Base-by-base conservation (phyloP, 2,797 vertebrate species). In the Neosilurus hyrtlii region DNA sequence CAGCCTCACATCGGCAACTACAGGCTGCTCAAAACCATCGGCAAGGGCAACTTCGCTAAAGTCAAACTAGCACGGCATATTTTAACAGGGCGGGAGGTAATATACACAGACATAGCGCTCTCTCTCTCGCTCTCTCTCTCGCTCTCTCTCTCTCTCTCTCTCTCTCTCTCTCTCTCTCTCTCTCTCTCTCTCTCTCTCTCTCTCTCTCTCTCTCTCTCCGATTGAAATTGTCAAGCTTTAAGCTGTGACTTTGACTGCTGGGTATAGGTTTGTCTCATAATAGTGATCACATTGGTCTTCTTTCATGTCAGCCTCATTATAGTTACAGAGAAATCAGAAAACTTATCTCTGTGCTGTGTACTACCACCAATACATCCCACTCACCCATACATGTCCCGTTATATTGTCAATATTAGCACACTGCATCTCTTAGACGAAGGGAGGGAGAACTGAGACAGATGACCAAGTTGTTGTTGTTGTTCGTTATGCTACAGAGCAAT, bases 11-110 rank as follows among this genome's bases (percentile, higher is more conserved):
- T 96, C 81, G 96, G 95, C 82, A 95, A 95, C 90, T 96, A 96
- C 68, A 94, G 94, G 73, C 92, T 96, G 84, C 93, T 96, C 61
- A 96, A 96, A 90, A 96, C 95, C 80, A 96, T 96, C 90, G 96
- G 96, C 85, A 96, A 96, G 89, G 96, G 96, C 86, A 96, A 96
- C 89, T 96, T 96, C 86, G 95, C 95, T 86, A 96, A 96, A 91
- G 95, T 96, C 82, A 96, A 96, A 80, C 89, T 96, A 87, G 96
- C 95, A 59, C 93, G 95, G 37, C 95, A 96, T 83, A 92, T 95
- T 65, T 93, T 96, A 66, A 96, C 96, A 7, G 94, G 94, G 81
- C 94, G 96, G 92, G 95, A 96, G 94, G 95, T 96, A 91, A 92
- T 92, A 8, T 73, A 8, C 26, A 26, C 70, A 30, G 24, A 18